A percentile compares a stretch with the other conserved stretches of the same genome.
Conservation (phyloP, 1,140 invertebrate genomes). For the Gryon sp. region DNA sequence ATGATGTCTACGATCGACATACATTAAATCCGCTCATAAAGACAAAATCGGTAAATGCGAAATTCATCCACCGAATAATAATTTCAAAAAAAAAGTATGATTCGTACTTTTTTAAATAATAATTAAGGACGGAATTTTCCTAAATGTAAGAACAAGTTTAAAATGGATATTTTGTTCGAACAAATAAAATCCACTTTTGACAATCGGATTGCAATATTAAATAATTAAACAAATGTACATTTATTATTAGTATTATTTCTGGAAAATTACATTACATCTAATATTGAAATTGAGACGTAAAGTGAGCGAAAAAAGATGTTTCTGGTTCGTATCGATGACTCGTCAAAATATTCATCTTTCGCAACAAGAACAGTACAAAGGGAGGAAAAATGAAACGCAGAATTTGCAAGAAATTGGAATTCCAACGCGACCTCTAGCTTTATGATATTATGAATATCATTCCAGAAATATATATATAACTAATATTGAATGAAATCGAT, state of each 20-base stretch:
- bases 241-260: neutral
- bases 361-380: constrained; percentile 17
- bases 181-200: too few species aligned
- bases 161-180: too few species aligned
- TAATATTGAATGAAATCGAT: constrained; percentile 49
- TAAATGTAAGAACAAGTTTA: too few species aligned
- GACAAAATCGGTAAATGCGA: too few species aligned
- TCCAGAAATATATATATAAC: constrained; percentile 6
- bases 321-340: constrained; percentile 20
- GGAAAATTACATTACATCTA: too few species aligned
- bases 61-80: too few species aligned
- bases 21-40: too few species aligned
- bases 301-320: neutral
- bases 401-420: constrained; percentile 52
- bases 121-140: too few species aligned
- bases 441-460: constrained; percentile 54
- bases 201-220: too few species aligned
- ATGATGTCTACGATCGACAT: too few species aligned
- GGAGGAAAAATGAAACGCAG: constrained; percentile 20
- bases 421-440: constrained; percentile 42
- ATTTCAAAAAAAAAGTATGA: too few species aligned
- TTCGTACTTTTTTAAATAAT: too few species aligned
- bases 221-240: neutral
- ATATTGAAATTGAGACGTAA: neutral
- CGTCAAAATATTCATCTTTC: constrained; percentile 25